Conservation (phyloP, 2,113 vertebrate species). For the Centrocercus urophasianus region DNA sequence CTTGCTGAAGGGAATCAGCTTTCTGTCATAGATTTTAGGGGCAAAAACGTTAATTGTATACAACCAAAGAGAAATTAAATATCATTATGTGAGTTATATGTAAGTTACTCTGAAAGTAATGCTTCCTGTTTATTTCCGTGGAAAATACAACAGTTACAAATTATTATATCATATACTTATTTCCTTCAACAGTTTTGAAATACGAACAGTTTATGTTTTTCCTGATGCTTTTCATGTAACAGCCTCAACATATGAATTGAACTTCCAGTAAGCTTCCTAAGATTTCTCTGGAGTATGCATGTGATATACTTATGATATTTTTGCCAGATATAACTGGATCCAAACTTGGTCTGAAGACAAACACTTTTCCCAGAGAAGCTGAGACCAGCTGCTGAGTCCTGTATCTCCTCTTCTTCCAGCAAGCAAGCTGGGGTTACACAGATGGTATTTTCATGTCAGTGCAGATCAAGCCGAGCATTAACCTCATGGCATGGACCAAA, state of each 20-base stretch:
- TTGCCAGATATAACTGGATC: constrained; percentile 62
- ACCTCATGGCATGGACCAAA: constrained; percentile 69
- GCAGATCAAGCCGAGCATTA: constrained; percentile 60
- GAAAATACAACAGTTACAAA: not conserved
- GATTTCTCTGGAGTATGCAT: constrained; percentile 54
- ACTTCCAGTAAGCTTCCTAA: constrained; percentile 63
- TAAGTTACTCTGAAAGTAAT: not conserved
- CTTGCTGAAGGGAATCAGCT: not conserved
- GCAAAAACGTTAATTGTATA: not conserved
- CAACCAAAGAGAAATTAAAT: not conserved
- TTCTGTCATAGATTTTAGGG: too few relatives aligned
- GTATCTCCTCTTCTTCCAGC: constrained; percentile 45
- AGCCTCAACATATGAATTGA: constrained; percentile 58
- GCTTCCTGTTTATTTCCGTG: not conserved
- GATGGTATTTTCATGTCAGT: constrained; percentile 72
- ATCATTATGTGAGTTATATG: not conserved
- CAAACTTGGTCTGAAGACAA: constrained; percentile 50
- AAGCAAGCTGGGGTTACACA: constrained; percentile 50
- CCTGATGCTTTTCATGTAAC: constrained; percentile 57
- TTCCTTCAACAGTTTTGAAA: not conserved
- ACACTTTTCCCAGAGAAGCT: constrained; percentile 63
- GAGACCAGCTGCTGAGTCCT: constrained; percentile 69
- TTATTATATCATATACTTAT: not conserved
- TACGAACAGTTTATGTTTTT: constrained; percentile 52
- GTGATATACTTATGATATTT: constrained; percentile 38